These are phyloP conservation scores for Austrolebias charrua DNA, from an alignment of 2,797 vertebrate genomes.

Conservation along the genomic window DNA sequence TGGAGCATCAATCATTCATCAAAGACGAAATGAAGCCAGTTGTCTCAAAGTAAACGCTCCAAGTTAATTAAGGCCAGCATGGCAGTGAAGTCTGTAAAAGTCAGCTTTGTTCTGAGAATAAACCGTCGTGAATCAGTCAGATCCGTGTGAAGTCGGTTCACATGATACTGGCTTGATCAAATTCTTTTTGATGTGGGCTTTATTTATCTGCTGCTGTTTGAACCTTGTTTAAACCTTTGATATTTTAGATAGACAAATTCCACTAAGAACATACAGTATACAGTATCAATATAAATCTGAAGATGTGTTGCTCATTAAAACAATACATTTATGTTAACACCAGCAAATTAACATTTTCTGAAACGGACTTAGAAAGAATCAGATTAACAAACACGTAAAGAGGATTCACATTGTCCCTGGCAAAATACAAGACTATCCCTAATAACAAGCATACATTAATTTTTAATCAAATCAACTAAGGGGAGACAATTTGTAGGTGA, in stretches of 20 bases:
- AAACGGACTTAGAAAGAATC: background rate
- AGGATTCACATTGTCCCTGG: too few relatives aligned
- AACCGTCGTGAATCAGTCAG: slow-evolving; percentile 7
- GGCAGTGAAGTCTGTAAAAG: slow-evolving; percentile 41
- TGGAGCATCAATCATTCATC: slow-evolving; percentile 64
- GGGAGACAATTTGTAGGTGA: too few relatives aligned
- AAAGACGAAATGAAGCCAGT: slow-evolving; percentile 57
- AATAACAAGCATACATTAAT: too few relatives aligned
- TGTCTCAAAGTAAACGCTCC: slow-evolving; percentile 57
- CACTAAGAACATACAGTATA: background rate
- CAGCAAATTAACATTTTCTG: background rate
- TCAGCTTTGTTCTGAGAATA: slow-evolving; percentile 25
- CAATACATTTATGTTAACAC: background rate
- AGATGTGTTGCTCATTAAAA: background rate
- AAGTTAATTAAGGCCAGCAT: slow-evolving; percentile 63
- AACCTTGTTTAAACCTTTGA: slow-evolving; percentile 11
- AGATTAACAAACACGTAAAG: background rate
- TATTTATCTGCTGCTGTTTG: slow-evolving; percentile 16
- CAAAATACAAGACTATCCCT: too few relatives aligned
- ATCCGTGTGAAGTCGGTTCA: slow-evolving; percentile 20
- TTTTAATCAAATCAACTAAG: too few relatives aligned
- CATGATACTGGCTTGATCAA: slow-evolving; percentile 8
- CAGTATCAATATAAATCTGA: background rate
- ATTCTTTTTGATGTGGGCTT: slow-evolving; percentile 28
- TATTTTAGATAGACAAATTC: slow-evolving; percentile 5